Evolutionary conservation across 2,888 invertebrate genomes (phyloP), one percentile per base, ranked within the genome.

Genomic region (Pseudococcus viburni): DNA sequence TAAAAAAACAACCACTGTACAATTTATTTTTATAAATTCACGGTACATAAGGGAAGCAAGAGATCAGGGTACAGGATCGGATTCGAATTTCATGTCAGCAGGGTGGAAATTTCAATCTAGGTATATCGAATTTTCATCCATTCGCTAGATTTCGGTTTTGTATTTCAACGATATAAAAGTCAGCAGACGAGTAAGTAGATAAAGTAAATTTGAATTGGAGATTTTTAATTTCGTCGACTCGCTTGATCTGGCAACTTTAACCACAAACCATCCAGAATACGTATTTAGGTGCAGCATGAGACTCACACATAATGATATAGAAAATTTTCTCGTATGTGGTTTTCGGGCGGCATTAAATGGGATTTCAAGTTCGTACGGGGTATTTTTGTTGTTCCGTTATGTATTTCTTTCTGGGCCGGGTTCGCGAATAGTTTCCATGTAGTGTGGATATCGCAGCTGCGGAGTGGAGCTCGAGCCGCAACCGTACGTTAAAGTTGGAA

Each of bases 401-500:
- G 64, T 64, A 64, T 64, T 64, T 64, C 64, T 64, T 64, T 64
- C 12, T 64, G 19, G 5, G 17, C 17, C 17, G 15, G 17, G 51
- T 19, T 19, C 3, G 22, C 64, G 64, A 22, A 64, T 64, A 64
- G 64, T 64, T 22, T 64, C 19, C 19, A 64, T 64, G 22, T 64
- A 1, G 22, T 64, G 64, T 22, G 64, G 64, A 8, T 64, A 22
- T 22, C 22, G 64, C 64, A 22, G 64, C 64, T 64, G 64, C 64
- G 59, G 59, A n/a, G 15, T n/a, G 19, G 59, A 59, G 19, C 5
- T 9, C 64, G 12, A 64, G 64, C 64, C 19, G 22, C 64, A 64
- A 22, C 64, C 64, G 64, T 22, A 64, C 64, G 64, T 64, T 64
- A 64, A 64, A 64, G 64, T 64, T 64, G 64, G 64, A 64, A 64